Evolutionary conservation across 2,888 invertebrate genomes (phyloP).

Genomic region (Leptopterna dolabrata): DNA sequence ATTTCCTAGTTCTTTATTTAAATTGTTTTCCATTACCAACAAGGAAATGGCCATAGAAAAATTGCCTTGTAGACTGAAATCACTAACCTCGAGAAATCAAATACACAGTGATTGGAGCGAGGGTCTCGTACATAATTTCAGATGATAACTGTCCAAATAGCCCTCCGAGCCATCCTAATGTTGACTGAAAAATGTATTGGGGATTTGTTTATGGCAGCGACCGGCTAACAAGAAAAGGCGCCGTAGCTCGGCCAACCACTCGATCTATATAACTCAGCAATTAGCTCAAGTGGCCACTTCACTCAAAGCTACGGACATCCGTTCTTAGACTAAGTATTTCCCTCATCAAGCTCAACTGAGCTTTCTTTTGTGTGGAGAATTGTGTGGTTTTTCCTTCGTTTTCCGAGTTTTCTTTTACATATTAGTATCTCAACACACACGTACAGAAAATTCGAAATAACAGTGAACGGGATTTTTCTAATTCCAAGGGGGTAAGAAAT

Average conservation of each 20-base stretch:
- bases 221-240: constrained; percentile 51
- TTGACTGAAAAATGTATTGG: constrained; percentile 14
- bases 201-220: constrained; percentile 57
- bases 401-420: neutral
- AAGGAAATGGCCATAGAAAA: neutral
- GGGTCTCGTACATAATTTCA: neutral
- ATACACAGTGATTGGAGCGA: neutral
- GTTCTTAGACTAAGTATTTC: constrained; percentile 43
- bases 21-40: neutral
- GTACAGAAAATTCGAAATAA: too few relatives aligned
- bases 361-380: constrained; percentile 27
- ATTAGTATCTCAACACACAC: neutral
- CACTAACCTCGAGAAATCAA: neutral
- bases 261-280: constrained; percentile 60
- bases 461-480: too few relatives aligned
- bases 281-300: constrained; percentile 59
- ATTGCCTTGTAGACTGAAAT: neutral
- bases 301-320: constrained; percentile 51
- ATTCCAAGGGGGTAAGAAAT: too few relatives aligned
- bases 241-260: constrained; percentile 56
- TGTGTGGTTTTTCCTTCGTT: constrained; percentile 23
- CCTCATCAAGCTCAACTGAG: neutral
- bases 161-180: neutral
- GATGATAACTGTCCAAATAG: constrained; percentile 7
- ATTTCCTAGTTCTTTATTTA: neutral